Evolutionary conservation across 2,797 vertebrate species (phyloP), one percentile per base, ranked within the genome.

Genomic region (Sebastes iracundus): DNA sequence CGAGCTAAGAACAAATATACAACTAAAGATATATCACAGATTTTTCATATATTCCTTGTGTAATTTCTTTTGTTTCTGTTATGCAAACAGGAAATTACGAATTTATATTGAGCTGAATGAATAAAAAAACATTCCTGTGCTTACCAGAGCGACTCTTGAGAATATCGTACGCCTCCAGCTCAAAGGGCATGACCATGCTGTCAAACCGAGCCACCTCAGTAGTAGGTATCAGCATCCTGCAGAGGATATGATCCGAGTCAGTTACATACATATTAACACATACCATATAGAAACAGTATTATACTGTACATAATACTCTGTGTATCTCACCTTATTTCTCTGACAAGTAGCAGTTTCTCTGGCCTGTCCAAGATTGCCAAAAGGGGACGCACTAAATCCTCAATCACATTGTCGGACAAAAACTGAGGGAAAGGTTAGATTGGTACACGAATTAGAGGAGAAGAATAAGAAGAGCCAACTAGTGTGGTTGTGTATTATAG

Each of bases 361-460:
- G 98, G 98, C 53, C 93, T 94, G 94, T 99, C 98, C 76, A 99
- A 93, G 81, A 99, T 99, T 64, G 97, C 97, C 91, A 99, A 92
- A 86, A 99, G 93, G 0, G 98, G 98, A 78, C 95, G 96, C 64
- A 99, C 97, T 84, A 99, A 94, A 80, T 99, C 98, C 85, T 99
- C 98, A 64, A 98, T 95, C 0, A 97, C 95, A 6, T 96, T 96
- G 64, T 99, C 97, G 0, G 89, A 88, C 76, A 98, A 94, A 84
- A 98, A 99, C 96, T 96, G 82, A 75, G 27, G 77, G 7, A 84
- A 52, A 86, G 22, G 81, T 27, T 3, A 67, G 9, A 71, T 72
- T 12, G n/a, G 22, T n/a, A 1, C 18, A 59, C 2, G 46, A 28
- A 80, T 67, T 20, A 78, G 46, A 73, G 2, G 4, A 70, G 5